Evolutionary conservation across 1,140 invertebrate genomes (phyloP).

Genomic region (Sesamia nonagrioides): DNA sequence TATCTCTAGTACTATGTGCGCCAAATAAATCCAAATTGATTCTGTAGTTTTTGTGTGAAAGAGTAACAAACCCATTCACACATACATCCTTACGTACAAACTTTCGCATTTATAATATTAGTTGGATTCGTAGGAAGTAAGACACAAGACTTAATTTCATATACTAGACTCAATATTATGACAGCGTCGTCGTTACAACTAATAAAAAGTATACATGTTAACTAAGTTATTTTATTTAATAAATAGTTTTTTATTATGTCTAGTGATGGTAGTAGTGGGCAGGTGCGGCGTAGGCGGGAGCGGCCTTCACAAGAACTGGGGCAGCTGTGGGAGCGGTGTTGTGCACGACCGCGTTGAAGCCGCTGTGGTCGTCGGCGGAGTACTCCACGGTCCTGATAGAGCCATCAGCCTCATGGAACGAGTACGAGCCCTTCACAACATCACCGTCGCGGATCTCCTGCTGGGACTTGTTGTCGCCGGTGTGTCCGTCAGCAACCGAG

Average conservation of each 20-base stretch:
- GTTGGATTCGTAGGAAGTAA: too few species aligned
- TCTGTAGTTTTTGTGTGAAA: too few species aligned
- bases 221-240: not conserved
- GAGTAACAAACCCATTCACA: too few species aligned
- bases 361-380: conserved; percentile 86
- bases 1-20: too few species aligned
- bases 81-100: too few species aligned
- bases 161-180: too few species aligned
- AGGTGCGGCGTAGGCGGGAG: conserved; percentile 48
- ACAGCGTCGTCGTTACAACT: too few species aligned
- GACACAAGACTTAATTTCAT: too few species aligned
- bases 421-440: conserved; percentile 87
- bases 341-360: conserved; percentile 88
- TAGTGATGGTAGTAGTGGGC: conserved; percentile 61
- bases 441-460: conserved; percentile 87
- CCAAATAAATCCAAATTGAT: too few species aligned
- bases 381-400: conserved; percentile 87
- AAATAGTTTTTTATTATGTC: conserved; percentile 46
- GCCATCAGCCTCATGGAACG: conserved; percentile 86
- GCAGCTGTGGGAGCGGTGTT: conserved; percentile 82
- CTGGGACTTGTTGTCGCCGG: conserved; percentile 87
- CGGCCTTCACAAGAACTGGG: conserved; percentile 52
- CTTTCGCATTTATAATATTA: too few species aligned
- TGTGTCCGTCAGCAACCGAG: conserved; percentile 85
- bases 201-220: not conserved